Percentiles rank a stretch among this genome's conserved stretches.
Conservation (phyloP, 2,797 vertebrate genomes). For the Tokudaia tokunoshimensis region DNA sequence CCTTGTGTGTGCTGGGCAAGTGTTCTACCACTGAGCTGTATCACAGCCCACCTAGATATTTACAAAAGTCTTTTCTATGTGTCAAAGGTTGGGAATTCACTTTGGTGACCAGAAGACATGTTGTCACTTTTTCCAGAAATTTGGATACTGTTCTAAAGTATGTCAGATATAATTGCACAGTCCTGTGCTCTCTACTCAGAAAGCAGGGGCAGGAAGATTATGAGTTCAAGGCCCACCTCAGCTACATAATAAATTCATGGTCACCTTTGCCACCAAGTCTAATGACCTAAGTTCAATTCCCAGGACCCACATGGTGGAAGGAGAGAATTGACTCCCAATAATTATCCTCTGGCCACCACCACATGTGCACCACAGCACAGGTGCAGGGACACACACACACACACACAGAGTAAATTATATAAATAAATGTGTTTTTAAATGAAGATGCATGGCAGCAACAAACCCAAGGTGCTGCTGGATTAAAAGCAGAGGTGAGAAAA, state of each 20-base stretch:
- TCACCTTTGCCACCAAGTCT: not conserved
- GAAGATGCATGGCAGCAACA: not conserved
- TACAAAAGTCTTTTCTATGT: not conserved
- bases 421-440: not conserved
- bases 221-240: not conserved
- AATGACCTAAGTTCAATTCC: not conserved
- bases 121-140: not conserved
- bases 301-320: not conserved
- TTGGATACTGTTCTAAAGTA: not conserved
- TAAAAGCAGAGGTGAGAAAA: not conserved
- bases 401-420: not conserved
- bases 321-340: not conserved
- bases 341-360: not conserved
- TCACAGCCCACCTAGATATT: not conserved
- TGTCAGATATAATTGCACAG: not conserved
- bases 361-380: too few species aligned
- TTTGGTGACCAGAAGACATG: not conserved
- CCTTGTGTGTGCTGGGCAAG: not conserved
- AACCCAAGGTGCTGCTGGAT: not conserved
- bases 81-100: not conserved
- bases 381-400: not conserved
- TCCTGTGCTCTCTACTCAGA: not conserved
- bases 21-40: not conserved
- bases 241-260: not conserved
- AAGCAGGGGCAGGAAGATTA: not conserved